Base-by-base conservation (phyloP, 2,797 vertebrate genomes). In the Chanos chanos region DNA sequence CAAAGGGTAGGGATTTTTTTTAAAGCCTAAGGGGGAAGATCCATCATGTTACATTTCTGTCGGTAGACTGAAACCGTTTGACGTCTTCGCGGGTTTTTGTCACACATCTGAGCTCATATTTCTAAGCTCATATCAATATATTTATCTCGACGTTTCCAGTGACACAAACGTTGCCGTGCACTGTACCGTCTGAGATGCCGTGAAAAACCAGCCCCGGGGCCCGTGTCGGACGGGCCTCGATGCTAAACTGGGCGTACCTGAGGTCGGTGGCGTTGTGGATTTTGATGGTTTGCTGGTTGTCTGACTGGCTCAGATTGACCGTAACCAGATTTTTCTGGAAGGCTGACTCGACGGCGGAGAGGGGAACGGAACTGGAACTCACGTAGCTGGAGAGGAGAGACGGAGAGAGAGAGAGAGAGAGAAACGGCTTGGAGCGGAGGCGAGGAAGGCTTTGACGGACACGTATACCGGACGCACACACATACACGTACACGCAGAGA, bases 291-390 rank as follows among this genome's bases (percentile, higher is more conserved):
- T 1, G 79, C 72, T 4, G 79, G 71, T 68, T 39, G 31, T 7
- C 7, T 18, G 53, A 21, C 7, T 88, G 34, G 70, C 80, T 85
- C 16, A 87, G 77, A 21, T 75, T 73, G 51, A 92, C 71, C 50
- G 86, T 87, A 0, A 87, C 89, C 0, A 91, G 88, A 43, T 83
- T 70, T 33, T 71, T 87, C 64, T 72, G 87, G 66, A 91, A 87
- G 10, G 72, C 80, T 37, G 85, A 81, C 53, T 93, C 90, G 0
- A 91, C 68, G 0, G 64, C 54, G 10, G 70, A 73, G 61, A 91
- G 70, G 0, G 83, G 68, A 39, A 92, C 57, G 8, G 73, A 61
- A 33, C 71, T 79, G 1, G 87, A 89, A 5, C 81, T 85, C 39
- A 90, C 77, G 0, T 84, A 92, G 67, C 92, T 93, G 76, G 25